phyloP scores from a whole-genome alignment of 2,113 vertebrate species.

The Cyanistes caeruleus region DNA sequence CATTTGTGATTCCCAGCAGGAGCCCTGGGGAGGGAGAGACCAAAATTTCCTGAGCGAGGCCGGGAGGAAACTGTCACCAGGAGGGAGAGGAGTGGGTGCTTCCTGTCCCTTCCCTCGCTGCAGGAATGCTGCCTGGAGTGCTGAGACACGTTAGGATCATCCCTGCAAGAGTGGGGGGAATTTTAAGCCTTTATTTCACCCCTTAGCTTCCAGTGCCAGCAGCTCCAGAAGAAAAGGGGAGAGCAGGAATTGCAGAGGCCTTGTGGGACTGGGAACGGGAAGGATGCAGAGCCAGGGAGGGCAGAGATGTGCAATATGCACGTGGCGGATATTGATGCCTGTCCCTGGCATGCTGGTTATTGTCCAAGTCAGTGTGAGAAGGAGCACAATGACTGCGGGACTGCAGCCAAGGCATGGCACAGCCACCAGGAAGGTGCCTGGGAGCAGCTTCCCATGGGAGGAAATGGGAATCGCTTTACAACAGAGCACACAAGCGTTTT shows the following conservation, averaged over 20 bases:
- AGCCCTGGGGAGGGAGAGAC: slow-evolving; percentile 54
- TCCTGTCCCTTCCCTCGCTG: neutral
- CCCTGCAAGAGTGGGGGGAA: neutral
- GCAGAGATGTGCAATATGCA: neutral
- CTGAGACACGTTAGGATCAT: neutral
- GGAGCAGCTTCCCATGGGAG: neutral
- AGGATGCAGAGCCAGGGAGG: neutral
- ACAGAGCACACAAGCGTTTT: neutral
- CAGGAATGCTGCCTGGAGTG: neutral
- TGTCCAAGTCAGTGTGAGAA: neutral
- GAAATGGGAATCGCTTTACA: neutral
- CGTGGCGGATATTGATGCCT: accelerated
- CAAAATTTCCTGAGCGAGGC: neutral
- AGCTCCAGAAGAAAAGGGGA: neutral
- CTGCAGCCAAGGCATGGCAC: neutral
- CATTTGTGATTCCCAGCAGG: slow-evolving; percentile 81
- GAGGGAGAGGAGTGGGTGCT: neutral
- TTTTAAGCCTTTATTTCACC: neutral
- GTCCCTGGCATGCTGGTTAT: neutral
- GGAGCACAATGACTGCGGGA: accelerated
- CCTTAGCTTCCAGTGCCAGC: neutral
- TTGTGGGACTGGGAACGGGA: neutral
- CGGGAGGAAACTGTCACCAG: neutral
- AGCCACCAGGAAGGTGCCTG: neutral
- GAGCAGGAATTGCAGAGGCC: neutral